Conservation (phyloP, 2,888 invertebrate species). For the Agrotis exclamationis region DNA sequence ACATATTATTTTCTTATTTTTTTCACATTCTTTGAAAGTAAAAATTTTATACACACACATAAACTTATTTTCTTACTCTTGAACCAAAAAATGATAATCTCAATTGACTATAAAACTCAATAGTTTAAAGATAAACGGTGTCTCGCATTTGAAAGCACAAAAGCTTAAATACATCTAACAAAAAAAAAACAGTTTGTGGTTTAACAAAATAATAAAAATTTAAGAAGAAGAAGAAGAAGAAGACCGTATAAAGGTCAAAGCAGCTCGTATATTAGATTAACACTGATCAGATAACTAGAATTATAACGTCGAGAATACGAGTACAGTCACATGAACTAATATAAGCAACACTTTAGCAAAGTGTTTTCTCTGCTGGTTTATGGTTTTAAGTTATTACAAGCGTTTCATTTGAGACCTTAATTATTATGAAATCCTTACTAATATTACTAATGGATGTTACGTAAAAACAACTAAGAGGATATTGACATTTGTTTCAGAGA, state of each 20-base stretch:
- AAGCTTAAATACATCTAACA: background rate
- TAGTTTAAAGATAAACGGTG: background rate
- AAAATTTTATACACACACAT: background rate
- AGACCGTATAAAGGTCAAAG: conserved; percentile 21
- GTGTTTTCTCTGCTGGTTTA: no score
- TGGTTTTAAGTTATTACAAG: no score
- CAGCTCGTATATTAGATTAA: conserved; percentile 51
- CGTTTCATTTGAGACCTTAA: no score
- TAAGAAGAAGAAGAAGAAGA: no score
- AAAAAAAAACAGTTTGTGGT: background rate
- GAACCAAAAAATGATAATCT: background rate
- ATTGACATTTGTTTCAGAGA: no score
- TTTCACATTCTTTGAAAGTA: background rate
- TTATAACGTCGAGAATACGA: conserved; percentile 29
- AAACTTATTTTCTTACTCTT: background rate
- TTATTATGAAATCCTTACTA: no score
- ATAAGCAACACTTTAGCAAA: no score
- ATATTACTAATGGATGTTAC: no score
- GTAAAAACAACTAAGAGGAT: no score
- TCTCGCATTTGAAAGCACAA: background rate
- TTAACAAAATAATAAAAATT: conserved; percentile 39
- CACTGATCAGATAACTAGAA: conserved; percentile 46
- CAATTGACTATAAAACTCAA: background rate
- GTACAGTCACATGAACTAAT: background rate
- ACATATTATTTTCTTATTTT: no score